Evolutionary conservation across 2,888 invertebrate genomes (phyloP), one percentile per base, ranked within the genome.

Genomic region (Microplitis manilae): DNA sequence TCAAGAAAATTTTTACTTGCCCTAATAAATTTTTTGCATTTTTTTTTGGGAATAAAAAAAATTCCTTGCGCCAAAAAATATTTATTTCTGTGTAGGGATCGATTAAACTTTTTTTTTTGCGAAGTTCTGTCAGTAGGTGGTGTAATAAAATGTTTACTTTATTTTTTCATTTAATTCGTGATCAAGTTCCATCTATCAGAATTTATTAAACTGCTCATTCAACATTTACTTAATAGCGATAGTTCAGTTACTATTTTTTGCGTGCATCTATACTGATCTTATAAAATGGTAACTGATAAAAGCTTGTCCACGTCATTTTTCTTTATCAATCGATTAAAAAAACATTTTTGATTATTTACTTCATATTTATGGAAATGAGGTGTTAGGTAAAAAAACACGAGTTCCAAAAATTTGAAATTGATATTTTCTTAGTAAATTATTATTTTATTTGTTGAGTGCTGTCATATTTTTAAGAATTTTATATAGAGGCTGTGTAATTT

Each of bases 171-270:
- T 50, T 50, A 4, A 13, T 62, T 62, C 62, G 62, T 62, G 62
- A 15, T 62, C 17, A 62, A 62, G 17, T 62, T 62, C 62, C n/a
- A 62, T 62, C 20, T 20, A 62, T 62, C 62, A 62, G 15, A 15
- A 62, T 9, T 8, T 20, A 17, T 62, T n/a, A 17, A 62, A 17
- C n/a, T 62, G n/a, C 62, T 62, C 15, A 20, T 62, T 20, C 20
- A 62, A 62, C n/a, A 62, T 62, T 62, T 15, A 62, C 62, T 62
- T 62, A 13, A 13, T 13, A 50, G 50, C 50, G 13, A 50, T 50
- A 50, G 30, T 30, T 50, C 50, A 50, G 50, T 50, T 13, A 50
- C 50, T 50, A 8, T 4, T 50, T 50, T 50, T 50, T 50, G 50
- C 50, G 13, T 50, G 50, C 50, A 50, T 50, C 8, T 50, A 50